Base-by-base conservation (phyloP, 2,113 vertebrate genomes). In the Lycocorax pyrrhopterus region DNA sequence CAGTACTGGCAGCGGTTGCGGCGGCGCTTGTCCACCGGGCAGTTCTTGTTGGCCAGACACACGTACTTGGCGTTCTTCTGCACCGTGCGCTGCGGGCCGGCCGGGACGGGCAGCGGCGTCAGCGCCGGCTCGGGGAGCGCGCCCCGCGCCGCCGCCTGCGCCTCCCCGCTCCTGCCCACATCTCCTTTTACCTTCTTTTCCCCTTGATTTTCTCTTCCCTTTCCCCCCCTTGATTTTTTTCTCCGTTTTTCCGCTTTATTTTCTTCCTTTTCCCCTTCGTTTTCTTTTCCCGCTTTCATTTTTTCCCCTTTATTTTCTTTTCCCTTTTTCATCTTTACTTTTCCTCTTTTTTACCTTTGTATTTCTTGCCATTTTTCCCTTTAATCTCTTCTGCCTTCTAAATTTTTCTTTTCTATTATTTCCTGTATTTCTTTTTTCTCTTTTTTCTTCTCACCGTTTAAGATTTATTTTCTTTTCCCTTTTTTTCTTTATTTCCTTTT, bases 41-140 rank as follows among this genome's bases (percentile, higher is more conserved):
- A 99, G 97, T 99, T 99, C 98, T 99, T 99, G 98, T 99, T 99
- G 89, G 99, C 99, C 98, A 99, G 98, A 96, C 99, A 99, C 75
- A 99, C 99, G 82, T 99, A 99, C 98, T 99, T 99, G 67, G 99
- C 99, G 89, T 99, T 99, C 98, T 99, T 99, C 98, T 99, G 99
- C 92, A 99, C 99, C 16, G 99, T 99, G 97, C 99, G 99, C 99
- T 99, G 98, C 21, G 96, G 84, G 73, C 33, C 46, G 63, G 77
- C 39, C 37, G 55, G 63, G 75, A 47, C n/a, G 60, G 47, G 16
- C 18, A 96, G 69, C 30, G 23, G 7, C 4, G 9, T 55, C 51
- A 72, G 67, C 5, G 22, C 43, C 35, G 8, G 39, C 7, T 4
- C 21, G 11, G 15, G 20, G 47, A 18, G 33, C 55, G 43, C 13